Base-by-base conservation (phyloP, 2,888 invertebrate genomes). In the Andrena bicolor region DNA sequence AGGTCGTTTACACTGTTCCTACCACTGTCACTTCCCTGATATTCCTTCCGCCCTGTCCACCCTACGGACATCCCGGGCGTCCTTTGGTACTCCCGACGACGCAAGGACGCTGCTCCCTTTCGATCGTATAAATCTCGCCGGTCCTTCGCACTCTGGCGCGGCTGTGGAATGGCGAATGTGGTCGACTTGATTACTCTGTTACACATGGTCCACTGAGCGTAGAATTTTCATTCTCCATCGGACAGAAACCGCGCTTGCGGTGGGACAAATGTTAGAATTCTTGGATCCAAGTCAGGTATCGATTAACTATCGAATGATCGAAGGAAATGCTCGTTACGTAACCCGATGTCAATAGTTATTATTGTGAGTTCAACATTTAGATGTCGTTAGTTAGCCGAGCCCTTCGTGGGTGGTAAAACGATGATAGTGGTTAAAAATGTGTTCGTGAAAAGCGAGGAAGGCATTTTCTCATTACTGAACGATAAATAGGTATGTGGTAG, bases 1-100 rank as follows among this genome's bases (percentile, higher is more conserved):
- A 92, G 92, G 92, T 92, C 91, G 90, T 92, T 92, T 89, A 90
- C 89, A 88, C 86, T 81, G 70, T 76, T 41, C 53, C 53, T 48
- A 16, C 72, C 63, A 71, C 80, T 80, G 32, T 85, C 74, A 72
- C 70, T 84, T 82, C 76, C 80, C 41, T 66, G 49, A 51, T 80
- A 49, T 61, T 71, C 30, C 65, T 76, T 74, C 75, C 69, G 30
- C n/a, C 35, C 28, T 65, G 6, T 23, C 8, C 7, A 10, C 23
- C 10, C 30, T 41, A 16, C 10, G 68, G 28, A 32, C 49, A 41
- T 23, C 5, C 20, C 13, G 10, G 48, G 0, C 13, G 61, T 48
- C 48, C 51, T 63, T 74, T 74, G 23, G 30, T 41, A 63, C 23
- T 56, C 23, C 0, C 41, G 10, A 10, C 32, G 26, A 13, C 13